Evolutionary conservation across 2,888 invertebrate genomes (phyloP).

Genomic region (Hipparchia sbordonii): DNA sequence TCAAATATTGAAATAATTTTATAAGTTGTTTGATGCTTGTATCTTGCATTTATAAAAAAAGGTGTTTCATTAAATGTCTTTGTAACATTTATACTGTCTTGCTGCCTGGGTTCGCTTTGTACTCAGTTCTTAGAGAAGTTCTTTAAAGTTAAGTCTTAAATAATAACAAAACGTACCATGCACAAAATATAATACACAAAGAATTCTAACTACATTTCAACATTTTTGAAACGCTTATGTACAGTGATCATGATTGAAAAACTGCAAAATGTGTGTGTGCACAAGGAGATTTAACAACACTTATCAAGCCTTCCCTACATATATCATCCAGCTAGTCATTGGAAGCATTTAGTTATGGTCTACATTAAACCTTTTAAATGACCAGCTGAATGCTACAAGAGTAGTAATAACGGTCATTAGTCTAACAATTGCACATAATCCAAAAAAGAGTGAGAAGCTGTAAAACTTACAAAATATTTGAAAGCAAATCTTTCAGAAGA

Average conservation of each 20-base stretch:
- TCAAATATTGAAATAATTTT: no score
- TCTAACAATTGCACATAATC: neutral
- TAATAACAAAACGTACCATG: neutral
- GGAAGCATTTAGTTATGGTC: neutral
- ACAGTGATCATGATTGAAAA: neutral
- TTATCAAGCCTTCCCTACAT: neutral
- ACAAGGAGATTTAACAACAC: neutral
- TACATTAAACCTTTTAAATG: neutral
- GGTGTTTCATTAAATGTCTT: no score
- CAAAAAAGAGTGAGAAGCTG: slow-evolving; percentile 7
- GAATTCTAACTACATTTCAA: slow-evolving; percentile 1
- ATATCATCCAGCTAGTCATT: neutral
- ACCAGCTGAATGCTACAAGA: neutral
- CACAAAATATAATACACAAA: slow-evolving; percentile 6
- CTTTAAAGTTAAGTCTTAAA: neutral
- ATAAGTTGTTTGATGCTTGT: no score
- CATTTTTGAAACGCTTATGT: neutral
- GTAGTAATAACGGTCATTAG: neutral
- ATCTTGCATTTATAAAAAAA: no score
- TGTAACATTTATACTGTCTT: no score
- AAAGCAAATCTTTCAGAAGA: neutral
- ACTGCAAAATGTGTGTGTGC: neutral
- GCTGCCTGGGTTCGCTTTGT: neutral
- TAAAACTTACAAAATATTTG: neutral
- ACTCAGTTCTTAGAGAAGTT: neutral